phyloP scores from a whole-genome alignment of 1,140 invertebrate genomes.

The Cotesia vestalis region DNA sequence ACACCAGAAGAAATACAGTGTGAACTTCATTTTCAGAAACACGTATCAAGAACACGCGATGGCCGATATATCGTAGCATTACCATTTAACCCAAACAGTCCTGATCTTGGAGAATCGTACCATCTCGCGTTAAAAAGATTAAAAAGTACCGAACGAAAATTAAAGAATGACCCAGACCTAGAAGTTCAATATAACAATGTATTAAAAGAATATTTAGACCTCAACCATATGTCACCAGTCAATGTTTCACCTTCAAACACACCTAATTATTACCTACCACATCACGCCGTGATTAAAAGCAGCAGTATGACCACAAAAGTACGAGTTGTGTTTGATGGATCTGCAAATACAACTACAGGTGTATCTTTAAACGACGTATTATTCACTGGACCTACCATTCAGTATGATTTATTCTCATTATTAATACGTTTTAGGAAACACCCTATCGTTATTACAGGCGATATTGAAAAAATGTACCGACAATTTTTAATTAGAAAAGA shows the following conservation, averaged over 20 bases:
- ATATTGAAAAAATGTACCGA: conserved; percentile 55
- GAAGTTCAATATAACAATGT: conserved; percentile 31
- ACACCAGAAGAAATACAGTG: too few species aligned
- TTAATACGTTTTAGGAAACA: conserved; percentile 15
- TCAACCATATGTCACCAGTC: conserved; percentile 40
- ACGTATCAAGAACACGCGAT: too few species aligned
- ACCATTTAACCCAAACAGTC: too few species aligned
- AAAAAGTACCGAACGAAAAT: too few species aligned
- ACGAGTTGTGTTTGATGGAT: conserved; percentile 50
- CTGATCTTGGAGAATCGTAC: too few species aligned
- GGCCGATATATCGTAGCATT: too few species aligned
- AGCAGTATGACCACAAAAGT: conserved; percentile 24
- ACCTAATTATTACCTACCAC: conserved; percentile 32
- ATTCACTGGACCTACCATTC: conserved; percentile 31
- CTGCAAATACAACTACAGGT: conserved; percentile 38
- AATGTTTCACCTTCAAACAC: conserved; percentile 5
- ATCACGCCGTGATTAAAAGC: conserved; percentile 22
- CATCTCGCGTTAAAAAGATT: too few species aligned
- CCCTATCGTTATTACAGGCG: conserved; percentile 17
- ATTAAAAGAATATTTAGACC: conserved; percentile 44
- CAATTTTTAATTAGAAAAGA: conserved; percentile 47
- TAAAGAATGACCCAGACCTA: conserved; percentile 32
- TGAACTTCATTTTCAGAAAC: too few species aligned
- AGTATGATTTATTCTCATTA: conserved; percentile 29
- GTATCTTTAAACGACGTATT: conserved; percentile 49